These are phyloP conservation scores for Oophaga sylvatica DNA, from an alignment of 2,797 vertebrate genomes.

Conservation along the genomic window DNA sequence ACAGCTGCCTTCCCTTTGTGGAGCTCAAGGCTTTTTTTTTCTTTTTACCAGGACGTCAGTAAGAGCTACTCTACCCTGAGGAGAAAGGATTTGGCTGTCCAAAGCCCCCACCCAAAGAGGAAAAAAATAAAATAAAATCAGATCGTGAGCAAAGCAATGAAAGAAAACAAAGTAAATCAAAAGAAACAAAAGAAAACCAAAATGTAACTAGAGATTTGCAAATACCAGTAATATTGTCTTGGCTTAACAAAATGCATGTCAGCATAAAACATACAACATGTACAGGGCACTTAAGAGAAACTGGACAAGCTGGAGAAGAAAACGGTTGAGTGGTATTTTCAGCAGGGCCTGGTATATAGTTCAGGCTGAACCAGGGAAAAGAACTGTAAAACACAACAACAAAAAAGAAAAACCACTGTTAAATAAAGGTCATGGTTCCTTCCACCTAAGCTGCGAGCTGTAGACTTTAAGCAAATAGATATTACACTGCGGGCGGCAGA, in stretches of 20 bases:
- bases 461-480: slow-evolving; percentile 82
- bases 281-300: slow-evolving; percentile 97
- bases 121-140: slow-evolving; percentile 66
- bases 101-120: slow-evolving; percentile 78
- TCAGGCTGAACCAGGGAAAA: slow-evolving; percentile 99
- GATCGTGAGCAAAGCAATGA: slow-evolving; percentile 70
- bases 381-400: slow-evolving; percentile 99
- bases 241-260: slow-evolving; percentile 84
- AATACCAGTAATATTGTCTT: slow-evolving; percentile 84
- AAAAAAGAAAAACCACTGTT: slow-evolving; percentile 99
- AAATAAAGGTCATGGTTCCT: slow-evolving; percentile 96
- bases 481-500: slow-evolving; percentile 78
- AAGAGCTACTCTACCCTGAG: background rate
- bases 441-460: slow-evolving; percentile 91
- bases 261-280: slow-evolving; percentile 89
- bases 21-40: background rate
- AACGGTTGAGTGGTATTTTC: slow-evolving; percentile 99
- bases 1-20: background rate
- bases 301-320: slow-evolving; percentile 99
- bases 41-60: background rate
- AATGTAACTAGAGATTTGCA: slow-evolving; percentile 80
- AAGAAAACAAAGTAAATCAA: background rate
- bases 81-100: slow-evolving; percentile 74
- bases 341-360: slow-evolving; percentile 99
- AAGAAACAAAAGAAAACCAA: slow-evolving; percentile 64